Percentiles rank a stretch among this genome's conserved stretches.
phyloP scores from a whole-genome alignment of 2,797 vertebrate genomes.

The Onychomys torridus region DNA sequence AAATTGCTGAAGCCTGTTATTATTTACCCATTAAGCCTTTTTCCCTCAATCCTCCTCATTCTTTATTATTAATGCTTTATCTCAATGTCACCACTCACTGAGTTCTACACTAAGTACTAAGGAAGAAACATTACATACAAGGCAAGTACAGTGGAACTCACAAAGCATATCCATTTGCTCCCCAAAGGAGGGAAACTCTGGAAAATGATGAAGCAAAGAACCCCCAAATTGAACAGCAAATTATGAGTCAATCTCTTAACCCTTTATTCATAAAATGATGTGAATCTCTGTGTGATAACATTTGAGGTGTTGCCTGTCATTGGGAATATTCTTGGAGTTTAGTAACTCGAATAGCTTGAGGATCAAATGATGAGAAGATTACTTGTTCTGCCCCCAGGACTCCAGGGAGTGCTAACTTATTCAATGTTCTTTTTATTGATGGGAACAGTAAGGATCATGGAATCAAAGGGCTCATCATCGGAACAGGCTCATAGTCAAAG shows the following conservation, averaged over 20 bases:
- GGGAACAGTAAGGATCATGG: neutral
- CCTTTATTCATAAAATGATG: neutral
- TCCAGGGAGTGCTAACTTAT: rapidly evolving
- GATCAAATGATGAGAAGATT: neutral
- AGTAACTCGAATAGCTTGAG: neutral
- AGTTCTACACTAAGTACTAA: neutral
- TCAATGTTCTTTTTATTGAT: neutral
- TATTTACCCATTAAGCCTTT: rapidly evolving
- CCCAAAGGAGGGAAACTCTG: rapidly evolving
- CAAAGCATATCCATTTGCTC: rapidly evolving
- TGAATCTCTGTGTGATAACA: neutral
- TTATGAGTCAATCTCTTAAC: neutral
- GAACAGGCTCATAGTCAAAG: neutral
- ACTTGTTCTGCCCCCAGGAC: neutral
- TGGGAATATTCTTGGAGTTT: neutral
- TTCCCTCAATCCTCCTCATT: neutral
- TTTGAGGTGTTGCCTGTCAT: neutral
- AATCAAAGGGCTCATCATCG: neutral
- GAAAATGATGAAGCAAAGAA: neutral
- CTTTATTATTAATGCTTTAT: neutral
- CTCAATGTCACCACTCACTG: neutral
- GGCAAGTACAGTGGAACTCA: neutral
- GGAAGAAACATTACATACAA: neutral
- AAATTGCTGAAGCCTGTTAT: neutral
- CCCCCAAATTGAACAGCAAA: neutral